A percentile compares a stretch with the other conserved stretches of the same genome.
Evolutionary conservation across 2,113 vertebrate genomes (phyloP).

Genomic region (Gasterosteus nipponicus): DNA sequence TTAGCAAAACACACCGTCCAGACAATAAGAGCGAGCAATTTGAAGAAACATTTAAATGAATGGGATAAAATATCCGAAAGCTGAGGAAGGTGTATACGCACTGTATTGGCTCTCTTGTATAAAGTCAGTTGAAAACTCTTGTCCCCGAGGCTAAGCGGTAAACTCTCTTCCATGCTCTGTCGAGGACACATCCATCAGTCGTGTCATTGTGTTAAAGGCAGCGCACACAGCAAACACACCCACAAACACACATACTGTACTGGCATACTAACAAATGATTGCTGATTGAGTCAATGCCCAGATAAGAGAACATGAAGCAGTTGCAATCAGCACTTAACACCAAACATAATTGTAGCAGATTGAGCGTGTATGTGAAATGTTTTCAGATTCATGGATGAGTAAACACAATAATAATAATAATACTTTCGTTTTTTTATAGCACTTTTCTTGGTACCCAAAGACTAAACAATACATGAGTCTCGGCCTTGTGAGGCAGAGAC

Average conservation of each 20-base stretch:
- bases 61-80: background rate
- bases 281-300: conserved; percentile 18
- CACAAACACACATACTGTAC: background rate
- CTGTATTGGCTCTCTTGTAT: conserved; percentile 10
- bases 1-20: no score
- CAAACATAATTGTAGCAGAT: conserved; percentile 11
- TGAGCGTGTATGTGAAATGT: no score
- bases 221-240: background rate
- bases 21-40: conserved; percentile 18
- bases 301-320: conserved; percentile 27
- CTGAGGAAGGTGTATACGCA: background rate
- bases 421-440: no score
- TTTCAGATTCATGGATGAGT: no score
- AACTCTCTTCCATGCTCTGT: conserved; percentile 13
- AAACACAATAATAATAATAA: no score
- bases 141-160: conserved; percentile 15
- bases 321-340: conserved; percentile 14
- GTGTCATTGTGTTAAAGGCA: conserved; percentile 21
- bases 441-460: no score
- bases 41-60: conserved; percentile 30
- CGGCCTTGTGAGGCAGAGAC: no score
- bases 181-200: conserved; percentile 26
- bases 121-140: conserved; percentile 32
- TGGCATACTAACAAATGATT: background rate
- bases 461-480: no score